Conservation (phyloP, 1,140 invertebrate genomes). For the Rhagoletis zephyria region DNA sequence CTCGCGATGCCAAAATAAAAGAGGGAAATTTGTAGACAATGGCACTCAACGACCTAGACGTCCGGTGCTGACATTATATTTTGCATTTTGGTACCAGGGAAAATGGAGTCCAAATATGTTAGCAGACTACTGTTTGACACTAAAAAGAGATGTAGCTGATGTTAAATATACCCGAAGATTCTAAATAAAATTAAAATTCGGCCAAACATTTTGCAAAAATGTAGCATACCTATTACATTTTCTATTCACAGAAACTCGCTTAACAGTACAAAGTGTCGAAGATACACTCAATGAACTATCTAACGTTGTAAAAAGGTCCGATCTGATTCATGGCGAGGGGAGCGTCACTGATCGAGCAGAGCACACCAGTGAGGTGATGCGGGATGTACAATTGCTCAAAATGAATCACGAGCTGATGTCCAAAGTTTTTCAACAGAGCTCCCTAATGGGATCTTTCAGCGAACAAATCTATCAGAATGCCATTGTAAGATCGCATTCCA, state of each 20-base stretch:
- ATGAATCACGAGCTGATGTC: constrained; percentile 58
- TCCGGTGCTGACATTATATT: too few relatives aligned
- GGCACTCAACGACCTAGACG: too few relatives aligned
- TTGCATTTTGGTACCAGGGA: too few relatives aligned
- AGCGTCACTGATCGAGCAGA: constrained; percentile 53
- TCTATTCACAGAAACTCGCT: neutral
- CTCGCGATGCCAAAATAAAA: too few relatives aligned
- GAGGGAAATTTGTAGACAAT: too few relatives aligned
- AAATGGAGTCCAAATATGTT: too few relatives aligned
- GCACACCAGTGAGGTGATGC: constrained; percentile 58
- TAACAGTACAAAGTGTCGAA: constrained; percentile 14
- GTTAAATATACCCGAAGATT: too few relatives aligned
- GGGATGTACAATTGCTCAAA: constrained; percentile 59
- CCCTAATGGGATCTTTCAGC: constrained; percentile 55
- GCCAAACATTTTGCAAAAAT: too few relatives aligned
- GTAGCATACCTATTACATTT: neutral
- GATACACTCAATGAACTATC: constrained; percentile 26
- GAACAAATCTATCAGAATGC: constrained; percentile 57
- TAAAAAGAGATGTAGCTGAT: too few relatives aligned
- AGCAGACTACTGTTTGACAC: too few relatives aligned
- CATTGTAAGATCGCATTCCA: constrained; percentile 49
- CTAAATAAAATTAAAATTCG: too few relatives aligned
- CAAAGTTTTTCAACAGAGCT: constrained; percentile 54
- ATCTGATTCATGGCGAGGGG: constrained; percentile 54
- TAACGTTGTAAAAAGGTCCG: constrained; percentile 18